Base-by-base conservation (phyloP, 2,113 vertebrate genomes). In the Illadopsis cleaveri region DNA sequence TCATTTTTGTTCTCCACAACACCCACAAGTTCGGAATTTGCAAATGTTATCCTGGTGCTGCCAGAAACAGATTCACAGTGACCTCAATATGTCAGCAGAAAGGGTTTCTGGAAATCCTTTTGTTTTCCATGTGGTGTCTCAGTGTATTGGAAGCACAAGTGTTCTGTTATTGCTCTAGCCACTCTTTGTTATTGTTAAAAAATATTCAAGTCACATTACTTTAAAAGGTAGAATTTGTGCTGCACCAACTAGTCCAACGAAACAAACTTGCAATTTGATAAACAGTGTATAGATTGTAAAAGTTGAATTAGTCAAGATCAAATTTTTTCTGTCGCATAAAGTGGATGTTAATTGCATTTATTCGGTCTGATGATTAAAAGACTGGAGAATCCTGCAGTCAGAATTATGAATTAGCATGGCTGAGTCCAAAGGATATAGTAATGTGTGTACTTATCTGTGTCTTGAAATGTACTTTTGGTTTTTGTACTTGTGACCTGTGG, bases 1-100 rank as follows among this genome's bases (percentile, higher is more conserved):
- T 72, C n/a, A 4, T 33, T 73, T 91, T 64, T 87, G 79, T 71
- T 85, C 53, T 58, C 31, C 38, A 25, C 33, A 80, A 44, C 30
- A 54, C 13, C 60, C 40, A 16, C 20, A 65, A 82, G 16, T 68
- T 53, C 70, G 60, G 79, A 69, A 51, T 75, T 78, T 86, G 37
- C 71, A 81, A 66, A 75, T 75, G 58, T 51, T 92, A 60, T 58
- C 76, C 64, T 35, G 37, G 33, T 66, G 48, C 82, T 51, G 80
- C 60, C 65, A 83, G 72, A 75, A 80, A 86, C 54, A 83, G 68
- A 70, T 66, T 96, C 72, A n/a, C 69, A 33, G 30, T 90, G 92
- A 82, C 88, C 93, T 93, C 82, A 89, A 68, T 93, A 93, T 81
- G 72, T 92, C 94, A 96, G 24, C 71, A 56, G 77, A 81, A 88